Evolutionary conservation across 2,888 invertebrate genomes (phyloP).

Genomic region (Torymus auratus): DNA sequence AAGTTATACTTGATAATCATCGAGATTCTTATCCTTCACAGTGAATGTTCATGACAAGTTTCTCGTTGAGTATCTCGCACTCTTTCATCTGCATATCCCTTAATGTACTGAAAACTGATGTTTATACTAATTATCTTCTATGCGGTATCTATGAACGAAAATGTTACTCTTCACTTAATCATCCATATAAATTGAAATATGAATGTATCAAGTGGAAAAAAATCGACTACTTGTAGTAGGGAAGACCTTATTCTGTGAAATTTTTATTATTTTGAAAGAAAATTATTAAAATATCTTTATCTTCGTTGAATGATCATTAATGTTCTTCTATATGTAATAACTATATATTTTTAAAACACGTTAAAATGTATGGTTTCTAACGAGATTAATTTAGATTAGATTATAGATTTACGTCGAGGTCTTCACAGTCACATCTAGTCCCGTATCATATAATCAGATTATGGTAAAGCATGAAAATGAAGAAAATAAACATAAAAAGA

Average conservation of each 20-base stretch:
- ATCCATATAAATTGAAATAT: conserved; percentile 62
- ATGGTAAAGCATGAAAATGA: conserved; percentile 48
- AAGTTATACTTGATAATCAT: conserved; percentile 42
- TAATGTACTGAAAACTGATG: conserved; percentile 74
- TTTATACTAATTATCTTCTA: conserved; percentile 74
- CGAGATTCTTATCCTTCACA: conserved; percentile 44
- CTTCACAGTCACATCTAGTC: conserved; percentile 51
- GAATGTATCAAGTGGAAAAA: conserved; percentile 58
- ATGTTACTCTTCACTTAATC: conserved; percentile 63
- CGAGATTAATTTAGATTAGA: neutral
- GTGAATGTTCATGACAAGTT: conserved; percentile 43
- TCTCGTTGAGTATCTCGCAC: conserved; percentile 55
- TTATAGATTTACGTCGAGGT: conserved; percentile 41
- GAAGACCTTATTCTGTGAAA: conserved; percentile 40
- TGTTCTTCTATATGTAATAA: neutral
- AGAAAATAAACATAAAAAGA: conserved; percentile 59
- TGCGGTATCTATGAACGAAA: conserved; percentile 70
- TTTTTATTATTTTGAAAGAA: neutral
- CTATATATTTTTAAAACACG: conserved; percentile 10
- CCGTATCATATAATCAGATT: conserved; percentile 40
- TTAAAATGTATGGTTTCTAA: neutral
- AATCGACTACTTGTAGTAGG: conserved; percentile 48
- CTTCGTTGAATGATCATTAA: too few species aligned
- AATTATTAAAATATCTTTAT: too few species aligned
- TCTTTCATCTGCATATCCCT: conserved; percentile 75